Evolutionary conservation across 2,888 invertebrate species (phyloP), one percentile per base, ranked within the genome.

Genomic region (Blera fallax): DNA sequence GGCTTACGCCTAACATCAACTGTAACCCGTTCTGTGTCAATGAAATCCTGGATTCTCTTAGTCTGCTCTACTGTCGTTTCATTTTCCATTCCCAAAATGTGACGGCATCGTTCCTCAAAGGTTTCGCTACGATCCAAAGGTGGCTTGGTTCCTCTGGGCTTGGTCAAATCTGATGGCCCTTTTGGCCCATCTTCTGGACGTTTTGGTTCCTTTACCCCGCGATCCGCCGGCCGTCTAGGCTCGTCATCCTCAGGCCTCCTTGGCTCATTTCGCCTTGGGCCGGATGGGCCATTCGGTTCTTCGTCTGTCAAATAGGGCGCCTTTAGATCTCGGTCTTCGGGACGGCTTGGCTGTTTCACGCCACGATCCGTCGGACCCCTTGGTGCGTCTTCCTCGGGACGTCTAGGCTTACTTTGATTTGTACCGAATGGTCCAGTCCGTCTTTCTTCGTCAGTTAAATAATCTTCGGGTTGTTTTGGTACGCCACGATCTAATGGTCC

Each of bases 41-140:
- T 87, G 18, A 87, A 85, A n/a, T 85, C 74, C 8, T 74, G 76
- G 7, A 77, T 18, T 29, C 60, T 58, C 6, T 73, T 70, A 0
- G 88, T 79, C 3, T 78, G 87, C 1, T 87, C 81, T 6, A 74
- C 87, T 40, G 87, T 91, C 14, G 64, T 88, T 81, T 91, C 89
- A 45, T 88, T 89, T 74, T 91, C 90, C 93, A 95, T 94, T 2
- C 95, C 95, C 43, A 95, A 92, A 88, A 95, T 95, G 89, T 95
- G 94, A 40, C 94, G 93, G 87, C 95, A 95, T 34, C 95, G 93
- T 90, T 95, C 95, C 90, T 95, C 95, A 87, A 95, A 96, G 1
- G 95, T 95, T 91, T 96, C 95, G 40, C 95, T 94, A 88, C 95
- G 93, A 87, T 94, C 94, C 37, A 94, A 90, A 0, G 95, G 94